These are phyloP conservation scores for Baryphthengus martii DNA, from an alignment of 2,113 vertebrate genomes.

Conservation along the genomic window DNA sequence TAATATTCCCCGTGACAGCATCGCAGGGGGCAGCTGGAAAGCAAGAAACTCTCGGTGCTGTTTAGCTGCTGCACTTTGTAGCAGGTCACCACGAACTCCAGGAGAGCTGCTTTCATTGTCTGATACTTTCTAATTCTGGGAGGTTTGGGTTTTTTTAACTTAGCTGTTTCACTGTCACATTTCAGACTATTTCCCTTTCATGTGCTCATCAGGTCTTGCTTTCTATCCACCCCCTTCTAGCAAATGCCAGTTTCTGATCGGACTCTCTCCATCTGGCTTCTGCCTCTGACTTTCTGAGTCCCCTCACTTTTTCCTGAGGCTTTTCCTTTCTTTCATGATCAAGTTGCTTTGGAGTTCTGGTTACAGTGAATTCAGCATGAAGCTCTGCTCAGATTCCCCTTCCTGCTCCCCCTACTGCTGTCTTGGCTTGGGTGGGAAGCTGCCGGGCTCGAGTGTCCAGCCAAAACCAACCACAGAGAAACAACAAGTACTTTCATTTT, in stretches of 20 bases:
- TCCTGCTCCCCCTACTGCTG: not conserved
- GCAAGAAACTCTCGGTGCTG: not conserved
- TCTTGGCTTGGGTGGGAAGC: not conserved
- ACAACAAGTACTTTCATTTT: not conserved
- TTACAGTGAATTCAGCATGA: not conserved
- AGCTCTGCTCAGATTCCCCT: not conserved
- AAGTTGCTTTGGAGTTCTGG: not conserved
- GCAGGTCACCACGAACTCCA: too few species aligned
- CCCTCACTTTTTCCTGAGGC: rapidly evolving
- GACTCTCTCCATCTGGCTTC: not conserved
- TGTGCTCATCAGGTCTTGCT: not conserved
- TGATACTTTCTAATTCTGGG: not conserved
- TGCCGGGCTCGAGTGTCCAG: not conserved
- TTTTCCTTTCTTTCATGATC: not conserved
- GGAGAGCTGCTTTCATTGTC: not conserved
- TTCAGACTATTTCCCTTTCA: not conserved
- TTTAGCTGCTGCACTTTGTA: not conserved
- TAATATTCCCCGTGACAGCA: not conserved
- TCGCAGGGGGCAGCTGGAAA: not conserved
- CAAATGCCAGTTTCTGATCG: rapidly evolving
- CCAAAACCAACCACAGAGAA: not conserved
- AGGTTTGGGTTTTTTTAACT: not conserved
- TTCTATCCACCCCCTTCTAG: not conserved
- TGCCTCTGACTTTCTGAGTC: not conserved
- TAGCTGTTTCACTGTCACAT: not conserved